These are phyloP conservation scores for Dasyornis broadbenti DNA, from an alignment of 2,113 vertebrate genomes.

Conservation along the genomic window DNA sequence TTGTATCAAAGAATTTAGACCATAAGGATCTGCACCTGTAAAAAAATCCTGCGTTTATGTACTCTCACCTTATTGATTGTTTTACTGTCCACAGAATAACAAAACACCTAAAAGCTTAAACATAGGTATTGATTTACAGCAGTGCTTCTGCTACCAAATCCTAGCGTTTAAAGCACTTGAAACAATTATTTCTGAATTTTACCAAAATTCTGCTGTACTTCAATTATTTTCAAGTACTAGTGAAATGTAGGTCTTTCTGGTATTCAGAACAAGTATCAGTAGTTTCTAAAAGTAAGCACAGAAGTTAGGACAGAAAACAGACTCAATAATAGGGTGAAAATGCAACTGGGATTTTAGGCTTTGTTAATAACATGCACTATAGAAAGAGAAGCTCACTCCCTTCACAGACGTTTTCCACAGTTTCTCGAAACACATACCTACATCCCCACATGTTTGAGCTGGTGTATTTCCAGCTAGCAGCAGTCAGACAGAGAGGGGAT, in stretches of 20 bases:
- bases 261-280: not conserved
- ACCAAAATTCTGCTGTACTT: not conserved
- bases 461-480: not conserved
- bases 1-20: not conserved
- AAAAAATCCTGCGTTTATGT: not conserved
- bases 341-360: not conserved
- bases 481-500: not conserved
- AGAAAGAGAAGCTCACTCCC: not conserved
- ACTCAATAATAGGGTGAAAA: not conserved
- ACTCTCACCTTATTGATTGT: not conserved
- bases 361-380: not conserved
- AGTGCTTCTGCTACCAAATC: not conserved
- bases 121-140: not conserved
- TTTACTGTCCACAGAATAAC: not conserved
- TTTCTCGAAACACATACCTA: not conserved
- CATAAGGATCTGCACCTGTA: not conserved
- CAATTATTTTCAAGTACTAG: not conserved
- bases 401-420: not conserved
- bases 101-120: not conserved
- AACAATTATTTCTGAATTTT: not conserved
- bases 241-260: not conserved
- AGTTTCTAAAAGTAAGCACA: not conserved
- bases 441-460: not conserved
- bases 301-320: not conserved
- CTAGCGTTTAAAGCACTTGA: not conserved